Conservation (phyloP, 2,113 vertebrate species). For the Paradisaea rubra region DNA sequence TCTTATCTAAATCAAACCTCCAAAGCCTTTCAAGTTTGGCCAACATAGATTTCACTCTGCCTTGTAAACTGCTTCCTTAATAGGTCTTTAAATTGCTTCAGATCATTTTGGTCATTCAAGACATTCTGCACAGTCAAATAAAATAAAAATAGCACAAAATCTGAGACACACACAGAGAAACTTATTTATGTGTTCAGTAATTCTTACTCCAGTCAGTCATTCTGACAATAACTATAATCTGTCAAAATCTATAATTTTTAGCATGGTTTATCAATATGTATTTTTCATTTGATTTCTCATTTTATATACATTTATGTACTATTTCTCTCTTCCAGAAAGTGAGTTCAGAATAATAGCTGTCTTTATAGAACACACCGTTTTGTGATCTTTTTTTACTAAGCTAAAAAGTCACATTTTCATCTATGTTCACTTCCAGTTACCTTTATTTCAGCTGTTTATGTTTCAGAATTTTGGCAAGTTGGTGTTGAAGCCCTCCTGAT, state of each 20-base stretch:
- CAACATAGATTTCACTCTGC: background rate
- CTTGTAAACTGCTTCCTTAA: background rate
- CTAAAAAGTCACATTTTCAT: background rate
- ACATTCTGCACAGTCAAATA: background rate
- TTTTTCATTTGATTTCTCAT: constrained; percentile 21
- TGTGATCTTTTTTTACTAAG: background rate
- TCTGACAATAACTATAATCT: background rate
- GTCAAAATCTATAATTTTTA: background rate
- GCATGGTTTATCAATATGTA: background rate
- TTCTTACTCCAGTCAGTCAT: background rate
- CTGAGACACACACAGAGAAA: background rate
- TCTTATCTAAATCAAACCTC: background rate
- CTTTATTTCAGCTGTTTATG: background rate
- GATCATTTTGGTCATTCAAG: constrained; percentile 6
- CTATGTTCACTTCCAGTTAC: background rate
- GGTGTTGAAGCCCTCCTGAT: background rate
- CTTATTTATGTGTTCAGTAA: background rate
- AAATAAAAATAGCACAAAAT: background rate
- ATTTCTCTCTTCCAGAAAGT: background rate
- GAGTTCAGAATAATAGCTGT: background rate
- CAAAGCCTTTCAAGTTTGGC: background rate
- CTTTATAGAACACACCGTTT: background rate
- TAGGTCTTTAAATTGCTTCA: background rate
- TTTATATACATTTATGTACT: background rate
- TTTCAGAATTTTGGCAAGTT: background rate